Conservation (phyloP, 2,797 vertebrate genomes). For the Melanotaenia boesemani region DNA sequence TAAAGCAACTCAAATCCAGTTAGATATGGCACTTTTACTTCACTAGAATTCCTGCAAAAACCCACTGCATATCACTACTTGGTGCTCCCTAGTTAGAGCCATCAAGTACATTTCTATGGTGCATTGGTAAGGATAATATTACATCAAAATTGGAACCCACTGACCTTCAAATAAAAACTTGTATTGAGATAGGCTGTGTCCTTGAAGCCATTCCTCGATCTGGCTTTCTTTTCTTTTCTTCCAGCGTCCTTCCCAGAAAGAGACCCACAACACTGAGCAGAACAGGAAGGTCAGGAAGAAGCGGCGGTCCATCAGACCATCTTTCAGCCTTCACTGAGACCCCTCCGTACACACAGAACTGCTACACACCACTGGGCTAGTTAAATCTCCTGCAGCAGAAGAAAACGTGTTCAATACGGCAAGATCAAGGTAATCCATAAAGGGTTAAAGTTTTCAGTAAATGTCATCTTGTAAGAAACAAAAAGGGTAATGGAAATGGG, state of each 20-base stretch:
- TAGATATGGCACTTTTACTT: not conserved
- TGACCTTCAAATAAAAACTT: conserved; percentile 91
- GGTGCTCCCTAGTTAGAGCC: not conserved
- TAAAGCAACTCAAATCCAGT: conserved; percentile 11
- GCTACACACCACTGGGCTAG: conserved; percentile 28
- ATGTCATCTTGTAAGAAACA: not conserved
- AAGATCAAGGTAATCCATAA: not conserved
- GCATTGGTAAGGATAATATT: not conserved
- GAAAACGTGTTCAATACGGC: conserved; percentile 10
- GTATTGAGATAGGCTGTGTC: conserved; percentile 86
- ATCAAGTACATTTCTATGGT: not conserved
- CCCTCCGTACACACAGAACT: conserved; percentile 60
- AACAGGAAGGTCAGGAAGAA: conserved; percentile 87
- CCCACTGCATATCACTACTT: conserved; percentile 3
- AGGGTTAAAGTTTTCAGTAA: not conserved
- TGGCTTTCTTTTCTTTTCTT: conserved; percentile 85
- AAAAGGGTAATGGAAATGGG: not conserved
- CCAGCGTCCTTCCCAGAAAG: conserved; percentile 89
- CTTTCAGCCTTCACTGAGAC: conserved; percentile 79
- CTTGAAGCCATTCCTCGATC: conserved; percentile 88
- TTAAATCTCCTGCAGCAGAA: conserved; percentile 49
- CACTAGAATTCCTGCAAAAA: conserved; percentile 13
- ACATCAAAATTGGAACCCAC: conserved; percentile 36
- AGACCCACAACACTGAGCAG: conserved; percentile 84
- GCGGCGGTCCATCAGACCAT: conserved; percentile 88